Evolutionary conservation across 1,140 invertebrate species (phyloP), one percentile per base, ranked within the genome.

Genomic region (Leucophenga varia): DNA sequence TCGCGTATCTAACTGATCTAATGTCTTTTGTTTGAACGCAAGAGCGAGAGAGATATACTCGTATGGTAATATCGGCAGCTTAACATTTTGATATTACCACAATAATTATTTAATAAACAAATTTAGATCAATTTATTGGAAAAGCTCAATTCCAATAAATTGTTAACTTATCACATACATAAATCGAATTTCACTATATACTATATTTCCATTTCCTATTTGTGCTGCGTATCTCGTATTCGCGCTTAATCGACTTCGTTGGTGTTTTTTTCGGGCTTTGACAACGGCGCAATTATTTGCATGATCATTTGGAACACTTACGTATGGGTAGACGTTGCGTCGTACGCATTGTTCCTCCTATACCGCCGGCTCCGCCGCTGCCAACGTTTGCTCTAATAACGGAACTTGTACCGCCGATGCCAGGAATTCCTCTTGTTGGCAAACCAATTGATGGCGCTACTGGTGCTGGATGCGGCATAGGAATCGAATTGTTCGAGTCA

Each of bases 401-500:
- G 56, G 17, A 34, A 43, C 16, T 36, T 39, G 18, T 28, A 52
- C 13, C 16, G 42, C 14, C 13, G 47, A 2, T 20, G 47, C 3
- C 31, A 50, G 1, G 3, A 43, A 7, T 46, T 44, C 9, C 40
- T 25, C 22, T 25, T 25, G 22, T 25, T 5, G 5, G 32, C 12
- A 13, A 5, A 5, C 5, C 16, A 4, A 16, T 13, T 16, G 34
- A 13, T 30, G 53, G 21, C 42, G 52, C 12, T 28, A 49, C 13
- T 28, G 47, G 37, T 55, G 50, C 47, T 40, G 52, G 41, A 58
- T 49, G 30, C 63, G 59, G 40, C 14, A 43, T 59, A 59, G 34
- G 61, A 59, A 36, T 60, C 64, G 14, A 68, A 69, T 51, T 59
- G 52, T 43, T 65, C 67, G 82, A 79, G 65, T 83, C 82, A 71